Base-by-base conservation (phyloP, 2,113 vertebrate genomes). In the Henicopernis longicauda region DNA sequence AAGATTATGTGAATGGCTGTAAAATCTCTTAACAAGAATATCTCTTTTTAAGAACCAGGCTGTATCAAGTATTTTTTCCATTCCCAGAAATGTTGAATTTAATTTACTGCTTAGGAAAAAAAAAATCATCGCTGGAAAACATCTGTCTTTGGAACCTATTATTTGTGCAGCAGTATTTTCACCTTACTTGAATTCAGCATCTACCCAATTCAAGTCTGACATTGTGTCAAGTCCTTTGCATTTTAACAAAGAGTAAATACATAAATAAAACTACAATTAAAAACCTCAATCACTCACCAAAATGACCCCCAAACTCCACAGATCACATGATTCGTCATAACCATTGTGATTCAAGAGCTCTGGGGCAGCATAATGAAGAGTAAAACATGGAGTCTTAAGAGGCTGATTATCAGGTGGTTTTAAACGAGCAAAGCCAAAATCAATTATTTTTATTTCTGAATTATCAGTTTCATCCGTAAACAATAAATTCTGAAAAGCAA, bases 261-360 rank as follows among this genome's bases (percentile, higher is more conserved):
- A 62, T 31, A 15, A 71, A 83, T 82, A 55, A 86, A 79, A 36
- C 69, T 49, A 42, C 12, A 94, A 62, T 8, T 36, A 32, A 92
- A 90, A 86, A 27, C 52, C 14, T 54, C 45, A 42, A 13, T 42
- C 29, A 98, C 99, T 99, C 97, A 99, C 99, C 98, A 99, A 93
- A 91, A 99, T 99, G 95, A 99, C 99, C 6, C 99, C 99, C 92
- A 99, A 96, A 97, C 99, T 99, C 99, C 99, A 99, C 34, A 99
- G 98, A 98, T 99, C 99, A 77, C 99, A 99, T 78, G 99, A 99
- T 96, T 99, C 99, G 2, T 99, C 99, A 38, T 99, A 99, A 96
- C 99, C 99, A 3, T 98, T 98, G 25, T 99, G 99, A 86, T 98
- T 99, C 93, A 99, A 97, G 89, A 99, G 99, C 97, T 99, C 99